Percentiles rank a stretch among this genome's conserved stretches.
Evolutionary conservation across 2,888 invertebrate genomes (phyloP).

Genomic region (Ephialtes manifestator): DNA sequence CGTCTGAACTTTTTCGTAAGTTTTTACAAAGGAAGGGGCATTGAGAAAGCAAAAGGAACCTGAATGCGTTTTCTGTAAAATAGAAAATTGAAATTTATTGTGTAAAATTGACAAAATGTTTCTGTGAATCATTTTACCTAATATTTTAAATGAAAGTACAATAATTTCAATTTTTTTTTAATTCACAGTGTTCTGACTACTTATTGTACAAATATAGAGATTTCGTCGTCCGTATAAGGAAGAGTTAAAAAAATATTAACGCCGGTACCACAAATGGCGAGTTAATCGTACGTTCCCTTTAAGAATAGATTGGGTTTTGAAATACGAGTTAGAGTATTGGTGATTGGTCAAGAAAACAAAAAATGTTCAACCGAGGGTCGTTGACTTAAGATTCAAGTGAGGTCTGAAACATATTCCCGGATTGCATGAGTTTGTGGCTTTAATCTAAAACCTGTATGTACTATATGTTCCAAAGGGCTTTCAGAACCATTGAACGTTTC

Average conservation of each 20-base stretch:
- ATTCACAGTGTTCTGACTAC: no score
- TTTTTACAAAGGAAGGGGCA: no score
- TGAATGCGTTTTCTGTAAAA: no score
- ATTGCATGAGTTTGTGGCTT: not conserved
- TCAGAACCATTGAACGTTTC: slow-evolving; percentile 13
- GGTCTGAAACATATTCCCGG: not conserved
- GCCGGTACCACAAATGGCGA: not conserved
- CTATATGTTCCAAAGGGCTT: not conserved
- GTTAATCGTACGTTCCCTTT: not conserved
- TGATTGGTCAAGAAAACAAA: not conserved
- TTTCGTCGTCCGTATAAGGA: no score
- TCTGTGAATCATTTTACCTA: not conserved
- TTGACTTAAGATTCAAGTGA: slow-evolving; percentile 16
- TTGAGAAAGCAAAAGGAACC: no score
- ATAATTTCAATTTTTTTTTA: no score
- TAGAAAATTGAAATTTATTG: no score
- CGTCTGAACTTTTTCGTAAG: no score
- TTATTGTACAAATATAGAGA: no score
- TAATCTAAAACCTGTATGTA: not conserved
- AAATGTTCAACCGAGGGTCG: not conserved
- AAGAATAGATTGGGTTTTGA: not conserved
- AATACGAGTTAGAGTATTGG: not conserved
- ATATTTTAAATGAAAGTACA: no score
- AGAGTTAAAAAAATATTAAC: not conserved
- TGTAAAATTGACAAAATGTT: no score